Base-by-base conservation (phyloP, 2,888 invertebrate species). In the Embidobia sp. region DNA sequence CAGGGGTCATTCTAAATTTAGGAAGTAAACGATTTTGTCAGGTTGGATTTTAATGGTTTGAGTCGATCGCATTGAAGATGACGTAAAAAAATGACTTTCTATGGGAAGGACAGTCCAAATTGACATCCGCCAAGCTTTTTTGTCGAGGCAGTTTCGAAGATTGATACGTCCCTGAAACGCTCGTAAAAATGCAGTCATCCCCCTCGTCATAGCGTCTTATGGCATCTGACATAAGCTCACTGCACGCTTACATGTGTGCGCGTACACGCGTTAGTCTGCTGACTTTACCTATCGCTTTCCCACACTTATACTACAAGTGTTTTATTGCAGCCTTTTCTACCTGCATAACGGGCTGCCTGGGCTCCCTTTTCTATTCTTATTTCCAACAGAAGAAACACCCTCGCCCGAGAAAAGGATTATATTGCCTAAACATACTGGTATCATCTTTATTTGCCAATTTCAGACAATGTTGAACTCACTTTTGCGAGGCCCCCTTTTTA, bases 371-470 rank as follows among this genome's bases (percentile, higher is more conserved):
- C 26, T 35, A 7, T 67, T 57, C 53, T 31, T 27, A 46, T 48
- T 16, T 15, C 44, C 44, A 29, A 63, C 13, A 57, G 53, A 48
- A 49, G 63, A 63, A 69, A 63, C 69, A 63, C 75, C 69, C 75
- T 64, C 69, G 64, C 75, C 6, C 40, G 42, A 16, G 40, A 48
- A 51, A 76, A 76, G 75, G 75, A 76, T 76, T 76, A 76, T 57
- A 69, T 51, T 63, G 69, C 63, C 57, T 57, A 63, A 63, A 76
- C 53, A 75, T n/a, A 63, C 53, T 18, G 48, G 40, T 35, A 55
- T 63, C 55, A 75, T 69, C 57, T 76, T 76, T 76, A 63, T 76
- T 76, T 69, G 75, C 75, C 69, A 76, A 76, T 69, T 76, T 69
- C 49, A 46, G 26, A 67, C 75, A 53, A 53, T 48, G 33, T 27